These are phyloP conservation scores for Nilaparvata lugens DNA, from an alignment of 1,140 invertebrate genomes.

Conservation along the genomic window DNA sequence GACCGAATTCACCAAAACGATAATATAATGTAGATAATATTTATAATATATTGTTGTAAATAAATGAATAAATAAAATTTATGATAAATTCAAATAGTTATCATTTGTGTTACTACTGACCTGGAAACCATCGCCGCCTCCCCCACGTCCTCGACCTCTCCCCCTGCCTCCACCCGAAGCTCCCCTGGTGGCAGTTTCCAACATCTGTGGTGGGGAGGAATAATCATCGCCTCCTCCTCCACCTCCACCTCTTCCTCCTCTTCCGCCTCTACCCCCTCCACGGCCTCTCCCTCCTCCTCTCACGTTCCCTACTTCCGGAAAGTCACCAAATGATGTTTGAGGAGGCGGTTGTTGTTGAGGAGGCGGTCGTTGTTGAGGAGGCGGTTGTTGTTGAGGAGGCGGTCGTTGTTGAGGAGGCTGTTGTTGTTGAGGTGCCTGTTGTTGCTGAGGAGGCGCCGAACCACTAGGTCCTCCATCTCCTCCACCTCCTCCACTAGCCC, in stretches of 20 bases:
- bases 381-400: constrained; percentile 8
- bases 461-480: neutral
- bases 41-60: no score
- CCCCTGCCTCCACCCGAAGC: no score
- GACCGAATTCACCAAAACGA: no score
- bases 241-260: neutral
- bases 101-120: no score
- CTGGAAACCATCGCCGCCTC: no score
- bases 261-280: neutral
- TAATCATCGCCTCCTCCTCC: neutral
- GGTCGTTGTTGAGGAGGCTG: constrained; percentile 16
- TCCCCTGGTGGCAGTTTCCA: neutral
- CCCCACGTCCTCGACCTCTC: no score
- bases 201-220: neutral
- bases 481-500: constrained; percentile 1
- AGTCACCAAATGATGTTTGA: neutral
- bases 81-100: no score
- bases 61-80: no score
- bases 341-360: neutral
- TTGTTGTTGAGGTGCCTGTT: neutral
- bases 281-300: constrained; percentile 1
- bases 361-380: neutral
- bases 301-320: neutral
- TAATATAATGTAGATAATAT: no score
- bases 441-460: neutral